A percentile compares a stretch with the other conserved stretches of the same genome.
Conservation (phyloP, 2,888 invertebrate genomes). For the Mimas tiliae region DNA sequence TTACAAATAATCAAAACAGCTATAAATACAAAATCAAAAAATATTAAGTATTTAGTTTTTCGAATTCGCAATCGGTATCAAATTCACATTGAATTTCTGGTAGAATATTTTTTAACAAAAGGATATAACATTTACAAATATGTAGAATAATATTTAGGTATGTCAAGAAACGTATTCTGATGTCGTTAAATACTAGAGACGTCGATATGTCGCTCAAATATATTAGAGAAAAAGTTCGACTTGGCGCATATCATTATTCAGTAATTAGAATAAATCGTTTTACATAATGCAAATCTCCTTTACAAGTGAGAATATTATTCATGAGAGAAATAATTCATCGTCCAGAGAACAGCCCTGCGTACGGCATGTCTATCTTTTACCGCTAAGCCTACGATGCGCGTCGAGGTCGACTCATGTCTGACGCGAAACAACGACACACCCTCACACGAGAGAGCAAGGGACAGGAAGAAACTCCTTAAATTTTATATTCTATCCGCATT, state of each 20-base stretch:
- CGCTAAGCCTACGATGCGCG: constrained; percentile 79
- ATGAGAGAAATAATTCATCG: constrained; percentile 58
- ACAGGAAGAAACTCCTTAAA: constrained; percentile 70
- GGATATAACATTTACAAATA: too few species aligned
- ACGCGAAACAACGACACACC: constrained; percentile 69
- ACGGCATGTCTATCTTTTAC: constrained; percentile 81
- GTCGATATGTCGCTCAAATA: too few species aligned
- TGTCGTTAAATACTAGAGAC: too few species aligned
- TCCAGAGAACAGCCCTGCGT: constrained; percentile 69
- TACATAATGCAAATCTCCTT: constrained; percentile 58
- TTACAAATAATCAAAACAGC: too few species aligned
- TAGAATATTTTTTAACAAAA: not conserved
- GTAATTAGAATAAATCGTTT: constrained; percentile 64
- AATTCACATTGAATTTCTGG: too few species aligned
- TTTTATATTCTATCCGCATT: constrained; percentile 85
- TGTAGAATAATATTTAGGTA: too few species aligned
- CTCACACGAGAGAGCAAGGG: constrained; percentile 60
- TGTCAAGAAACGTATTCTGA: too few species aligned
- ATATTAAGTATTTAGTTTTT: too few species aligned
- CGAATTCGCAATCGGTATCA: too few species aligned
- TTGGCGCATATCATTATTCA: constrained; percentile 52
- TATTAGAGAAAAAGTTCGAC: not conserved
- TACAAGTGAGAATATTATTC: constrained; percentile 65
- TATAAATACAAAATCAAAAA: too few species aligned
- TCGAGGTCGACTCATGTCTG: constrained; percentile 74